Percentiles rank a stretch among this genome's conserved stretches.
phyloP scores from a whole-genome alignment of 2,888 invertebrate species.

The Ophioninae sp. region DNA sequence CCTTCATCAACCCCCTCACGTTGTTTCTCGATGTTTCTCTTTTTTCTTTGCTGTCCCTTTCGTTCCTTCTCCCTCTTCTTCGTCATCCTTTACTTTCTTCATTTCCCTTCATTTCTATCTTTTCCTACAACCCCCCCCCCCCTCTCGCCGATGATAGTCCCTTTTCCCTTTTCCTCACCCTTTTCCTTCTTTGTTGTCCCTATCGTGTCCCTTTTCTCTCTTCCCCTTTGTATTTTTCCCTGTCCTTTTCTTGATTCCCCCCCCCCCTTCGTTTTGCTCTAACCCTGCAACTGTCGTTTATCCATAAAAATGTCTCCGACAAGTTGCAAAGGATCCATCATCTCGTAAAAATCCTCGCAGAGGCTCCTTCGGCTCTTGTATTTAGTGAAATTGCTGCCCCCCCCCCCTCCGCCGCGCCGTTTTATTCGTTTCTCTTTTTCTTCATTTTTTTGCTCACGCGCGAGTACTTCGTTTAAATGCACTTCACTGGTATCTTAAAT shows the following conservation, averaged over 20 bases:
- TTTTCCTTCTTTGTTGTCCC: not conserved
- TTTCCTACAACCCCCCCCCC: too few species aligned
- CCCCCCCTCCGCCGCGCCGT: conserved; percentile 4
- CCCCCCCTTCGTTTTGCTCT: not conserved
- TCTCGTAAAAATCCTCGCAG: conserved; percentile 37
- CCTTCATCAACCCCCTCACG: not conserved
- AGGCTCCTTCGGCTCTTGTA: conserved; percentile 7
- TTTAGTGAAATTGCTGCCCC: conserved; percentile 11
- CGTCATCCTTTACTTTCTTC: not conserved
- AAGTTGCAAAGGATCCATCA: conserved; percentile 60
- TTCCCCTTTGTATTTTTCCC: not conserved
- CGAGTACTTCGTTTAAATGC: conserved; percentile 11
- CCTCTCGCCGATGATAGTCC: not conserved
- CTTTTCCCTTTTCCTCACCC: not conserved
- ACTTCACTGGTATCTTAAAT: conserved; percentile 41
- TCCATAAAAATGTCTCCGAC: conserved; percentile 54
- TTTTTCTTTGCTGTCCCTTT: not conserved
- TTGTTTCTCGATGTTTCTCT: not conserved
- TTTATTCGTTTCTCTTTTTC: conserved; percentile 10
- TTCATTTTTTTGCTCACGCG: conserved; percentile 5
- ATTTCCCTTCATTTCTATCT: not conserved
- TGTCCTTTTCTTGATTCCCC: not conserved
- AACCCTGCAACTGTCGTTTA: conserved; percentile 30
- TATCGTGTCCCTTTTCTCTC: not conserved
- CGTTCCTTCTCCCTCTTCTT: not conserved